Conservation (phyloP, 2,888 invertebrate species). For the Mesorhabditis spiculigera region DNA sequence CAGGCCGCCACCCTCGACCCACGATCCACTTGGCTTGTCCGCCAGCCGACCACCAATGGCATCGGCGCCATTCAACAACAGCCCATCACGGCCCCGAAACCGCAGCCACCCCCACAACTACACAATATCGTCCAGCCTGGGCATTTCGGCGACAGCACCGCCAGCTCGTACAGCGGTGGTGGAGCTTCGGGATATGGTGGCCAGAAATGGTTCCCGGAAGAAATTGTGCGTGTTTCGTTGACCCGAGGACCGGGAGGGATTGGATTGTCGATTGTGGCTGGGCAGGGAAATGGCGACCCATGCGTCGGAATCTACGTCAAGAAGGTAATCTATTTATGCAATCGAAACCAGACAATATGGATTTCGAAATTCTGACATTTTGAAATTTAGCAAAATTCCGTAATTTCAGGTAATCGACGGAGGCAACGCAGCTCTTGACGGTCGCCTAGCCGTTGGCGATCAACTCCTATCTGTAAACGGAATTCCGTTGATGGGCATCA, state of each 20-base stretch:
- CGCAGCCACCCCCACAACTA: no score
- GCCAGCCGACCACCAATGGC: conserved; percentile 10
- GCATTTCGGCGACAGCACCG: not conserved
- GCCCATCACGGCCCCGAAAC: no score
- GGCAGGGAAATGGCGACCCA: conserved; percentile 79
- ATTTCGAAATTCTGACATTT: no score
- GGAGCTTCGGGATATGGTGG: not conserved
- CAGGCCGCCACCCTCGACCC: not conserved
- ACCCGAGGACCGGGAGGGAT: conserved; percentile 90
- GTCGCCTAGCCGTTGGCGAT: conserved; percentile 90
- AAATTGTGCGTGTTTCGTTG: conserved; percentile 26
- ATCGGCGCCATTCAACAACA: not conserved
- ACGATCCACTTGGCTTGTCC: not conserved
- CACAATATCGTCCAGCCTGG: not conserved
- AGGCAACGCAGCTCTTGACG: conserved; percentile 70
- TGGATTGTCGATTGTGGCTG: conserved; percentile 97
- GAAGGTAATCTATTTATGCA: conserved; percentile 68
- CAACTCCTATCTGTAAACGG: conserved; percentile 94
- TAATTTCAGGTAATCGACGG: conserved; percentile 64
- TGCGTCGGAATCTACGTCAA: conserved; percentile 96
- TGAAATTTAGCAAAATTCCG: no score
- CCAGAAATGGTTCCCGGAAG: conserved; percentile 12
- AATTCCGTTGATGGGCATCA: conserved; percentile 79
- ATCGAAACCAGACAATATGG: no score
- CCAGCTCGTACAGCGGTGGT: not conserved